These are phyloP conservation scores for Scatophagus argus DNA, from an alignment of 2,113 vertebrate species.

Conservation along the genomic window DNA sequence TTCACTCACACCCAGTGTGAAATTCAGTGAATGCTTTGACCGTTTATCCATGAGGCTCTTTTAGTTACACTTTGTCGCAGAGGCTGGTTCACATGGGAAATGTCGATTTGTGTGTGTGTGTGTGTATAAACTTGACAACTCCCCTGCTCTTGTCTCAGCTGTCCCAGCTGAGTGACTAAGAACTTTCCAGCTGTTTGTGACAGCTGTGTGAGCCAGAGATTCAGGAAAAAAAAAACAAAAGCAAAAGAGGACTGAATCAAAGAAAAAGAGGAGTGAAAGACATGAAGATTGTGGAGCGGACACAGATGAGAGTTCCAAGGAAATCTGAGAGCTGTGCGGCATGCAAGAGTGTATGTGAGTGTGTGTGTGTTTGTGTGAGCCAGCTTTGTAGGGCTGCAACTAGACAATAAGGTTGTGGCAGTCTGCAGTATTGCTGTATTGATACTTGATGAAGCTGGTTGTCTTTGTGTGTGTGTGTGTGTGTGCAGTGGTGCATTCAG, in stretches of 20 bases:
- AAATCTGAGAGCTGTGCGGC: constrained; percentile 51
- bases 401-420: constrained; percentile 26
- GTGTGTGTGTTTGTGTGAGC: constrained; percentile 18
- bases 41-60: constrained; percentile 43
- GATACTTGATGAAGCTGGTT: constrained; percentile 29
- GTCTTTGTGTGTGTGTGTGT: constrained; percentile 7
- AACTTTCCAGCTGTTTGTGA: constrained; percentile 77
- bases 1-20: constrained; percentile 32
- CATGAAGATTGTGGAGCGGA: constrained; percentile 49
- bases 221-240: constrained; percentile 3
- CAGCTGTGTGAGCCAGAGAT: constrained; percentile 66
- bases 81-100: constrained; percentile 69
- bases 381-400: constrained; percentile 37
- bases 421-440: constrained; percentile 34
- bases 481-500: background rate
- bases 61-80: constrained; percentile 57
- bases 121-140: constrained; percentile 36
- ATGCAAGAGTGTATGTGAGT: constrained; percentile 21
- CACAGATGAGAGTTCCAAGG: constrained; percentile 52
- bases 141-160: constrained; percentile 31
- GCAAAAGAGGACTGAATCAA: constrained; percentile 54
- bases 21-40: constrained; percentile 31
- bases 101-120: constrained; percentile 14
- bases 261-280: constrained; percentile 55
- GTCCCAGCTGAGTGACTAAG: constrained; percentile 26